These are phyloP conservation scores for Torymus auratus DNA, from an alignment of 2,888 invertebrate species.

Conservation along the genomic window DNA sequence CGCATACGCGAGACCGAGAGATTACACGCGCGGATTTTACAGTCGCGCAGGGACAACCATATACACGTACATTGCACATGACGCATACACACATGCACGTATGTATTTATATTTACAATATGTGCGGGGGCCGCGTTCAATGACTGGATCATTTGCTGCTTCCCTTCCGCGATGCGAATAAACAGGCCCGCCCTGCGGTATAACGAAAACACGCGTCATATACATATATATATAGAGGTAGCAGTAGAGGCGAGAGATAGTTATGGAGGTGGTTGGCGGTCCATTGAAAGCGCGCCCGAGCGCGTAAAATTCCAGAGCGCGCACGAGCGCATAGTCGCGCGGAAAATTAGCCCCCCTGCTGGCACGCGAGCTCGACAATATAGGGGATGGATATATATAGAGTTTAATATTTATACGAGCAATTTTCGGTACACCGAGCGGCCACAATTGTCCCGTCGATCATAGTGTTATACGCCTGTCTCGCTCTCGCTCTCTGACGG, in stretches of 20 bases:
- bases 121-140: constrained; percentile 53
- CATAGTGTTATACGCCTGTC: background rate
- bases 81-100: too few relatives aligned
- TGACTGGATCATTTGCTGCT: too few relatives aligned
- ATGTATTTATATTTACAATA: constrained; percentile 24
- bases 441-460: constrained; percentile 40
- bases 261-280: constrained; percentile 3
- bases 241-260: background rate
- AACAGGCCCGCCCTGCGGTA: too few relatives aligned
- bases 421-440: constrained; percentile 65
- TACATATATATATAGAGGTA: background rate
- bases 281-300: constrained; percentile 8
- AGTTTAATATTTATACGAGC: constrained; percentile 71
- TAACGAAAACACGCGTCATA: background rate
- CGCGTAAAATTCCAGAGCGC: constrained; percentile 20
- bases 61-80: too few relatives aligned
- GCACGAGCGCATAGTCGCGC: constrained; percentile 37
- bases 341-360: constrained; percentile 67
- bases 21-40: too few relatives aligned
- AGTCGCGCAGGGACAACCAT: too few relatives aligned
- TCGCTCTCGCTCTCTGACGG: too few relatives aligned
- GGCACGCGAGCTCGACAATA: constrained; percentile 64
- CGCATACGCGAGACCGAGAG: too few relatives aligned
- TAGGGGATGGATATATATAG: background rate
- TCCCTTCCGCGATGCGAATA: too few relatives aligned